phyloP scores from a whole-genome alignment of 1,140 invertebrate genomes.

The Aricia agestis region DNA sequence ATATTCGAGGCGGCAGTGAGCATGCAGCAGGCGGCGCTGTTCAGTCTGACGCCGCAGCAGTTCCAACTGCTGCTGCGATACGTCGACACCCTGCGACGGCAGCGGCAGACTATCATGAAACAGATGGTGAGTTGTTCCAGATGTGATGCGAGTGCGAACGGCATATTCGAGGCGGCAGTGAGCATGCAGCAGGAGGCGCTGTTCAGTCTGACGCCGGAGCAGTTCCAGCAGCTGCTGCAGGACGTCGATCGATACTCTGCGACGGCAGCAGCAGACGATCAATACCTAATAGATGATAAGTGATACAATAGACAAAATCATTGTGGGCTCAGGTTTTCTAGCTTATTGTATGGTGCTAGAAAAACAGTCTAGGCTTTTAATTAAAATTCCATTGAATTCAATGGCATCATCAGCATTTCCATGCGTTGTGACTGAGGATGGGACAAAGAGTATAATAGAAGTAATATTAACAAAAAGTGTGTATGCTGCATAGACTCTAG shows the following conservation, averaged over 20 bases:
- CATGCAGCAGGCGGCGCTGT: conserved; percentile 46
- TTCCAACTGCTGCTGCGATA: conserved; percentile 48
- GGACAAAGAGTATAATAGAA: too few species aligned
- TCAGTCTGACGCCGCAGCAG: conserved; percentile 40
- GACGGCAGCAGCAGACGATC: conserved; percentile 33
- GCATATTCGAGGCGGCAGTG: conserved; percentile 37
- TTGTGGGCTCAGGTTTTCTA: too few species aligned
- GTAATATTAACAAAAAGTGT: too few species aligned
- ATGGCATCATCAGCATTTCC: too few species aligned
- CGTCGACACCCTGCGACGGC: conserved; percentile 41
- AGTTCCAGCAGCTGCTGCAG: conserved; percentile 46
- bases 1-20: conserved; percentile 37
- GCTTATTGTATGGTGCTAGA: too few species aligned
- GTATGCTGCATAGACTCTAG: too few species aligned
- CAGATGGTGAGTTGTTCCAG: conserved; percentile 31
- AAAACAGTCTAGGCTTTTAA: too few species aligned
- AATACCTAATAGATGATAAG: too few species aligned
- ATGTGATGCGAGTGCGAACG: neutral
- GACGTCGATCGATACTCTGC: conserved; percentile 46
- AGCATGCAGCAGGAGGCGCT: conserved; percentile 44
- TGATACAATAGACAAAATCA: too few species aligned
- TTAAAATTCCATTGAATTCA: too few species aligned
- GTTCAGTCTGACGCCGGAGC: conserved; percentile 38
- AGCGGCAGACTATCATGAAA: conserved; percentile 37
- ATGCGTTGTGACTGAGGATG: too few species aligned